Conservation (phyloP, 2,113 vertebrate species). For the Hippocampus abdominalis region DNA sequence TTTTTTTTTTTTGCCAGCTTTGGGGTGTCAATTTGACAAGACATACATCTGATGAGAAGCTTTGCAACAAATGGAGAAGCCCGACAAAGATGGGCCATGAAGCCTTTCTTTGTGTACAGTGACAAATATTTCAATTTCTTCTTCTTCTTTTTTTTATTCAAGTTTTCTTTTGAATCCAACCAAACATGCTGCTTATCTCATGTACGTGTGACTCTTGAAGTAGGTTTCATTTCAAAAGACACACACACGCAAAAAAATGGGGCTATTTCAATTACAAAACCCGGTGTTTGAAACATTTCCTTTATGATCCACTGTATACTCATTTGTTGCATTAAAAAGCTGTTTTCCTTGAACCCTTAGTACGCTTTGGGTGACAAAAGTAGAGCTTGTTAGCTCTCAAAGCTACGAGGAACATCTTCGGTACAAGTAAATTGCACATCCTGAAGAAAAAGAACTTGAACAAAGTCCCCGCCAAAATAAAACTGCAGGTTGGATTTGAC, state of each 20-base stretch:
- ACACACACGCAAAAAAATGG: conserved; percentile 4
- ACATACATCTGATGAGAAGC: conserved; percentile 28
- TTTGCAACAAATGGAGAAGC: conserved; percentile 44
- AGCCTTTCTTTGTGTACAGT: conserved; percentile 62
- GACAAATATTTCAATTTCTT: conserved; percentile 61
- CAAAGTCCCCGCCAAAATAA: conserved; percentile 20
- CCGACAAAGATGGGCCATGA: conserved; percentile 43
- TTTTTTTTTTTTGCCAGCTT: background rate
- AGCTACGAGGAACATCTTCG: conserved; percentile 34
- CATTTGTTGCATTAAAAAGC: conserved; percentile 43
- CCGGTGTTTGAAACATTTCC: conserved; percentile 47
- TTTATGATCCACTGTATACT: conserved; percentile 39
- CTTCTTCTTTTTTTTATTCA: conserved; percentile 13
- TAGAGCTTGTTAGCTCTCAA: conserved; percentile 39
- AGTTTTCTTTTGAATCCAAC: conserved; percentile 58
- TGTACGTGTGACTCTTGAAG: conserved; percentile 58
- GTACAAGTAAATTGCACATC: conserved; percentile 48
- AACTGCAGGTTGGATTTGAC: conserved; percentile 41
- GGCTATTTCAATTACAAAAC: conserved; percentile 39
- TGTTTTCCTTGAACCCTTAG: conserved; percentile 37
- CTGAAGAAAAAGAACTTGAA: conserved; percentile 37
- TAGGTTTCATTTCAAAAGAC: conserved; percentile 42
- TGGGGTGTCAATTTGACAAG: background rate
- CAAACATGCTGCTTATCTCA: conserved; percentile 78
- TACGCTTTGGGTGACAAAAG: conserved; percentile 32